Evolutionary conservation across 2,113 vertebrate genomes (phyloP).

Genomic region (Protobothrops flavoviridis): DNA sequence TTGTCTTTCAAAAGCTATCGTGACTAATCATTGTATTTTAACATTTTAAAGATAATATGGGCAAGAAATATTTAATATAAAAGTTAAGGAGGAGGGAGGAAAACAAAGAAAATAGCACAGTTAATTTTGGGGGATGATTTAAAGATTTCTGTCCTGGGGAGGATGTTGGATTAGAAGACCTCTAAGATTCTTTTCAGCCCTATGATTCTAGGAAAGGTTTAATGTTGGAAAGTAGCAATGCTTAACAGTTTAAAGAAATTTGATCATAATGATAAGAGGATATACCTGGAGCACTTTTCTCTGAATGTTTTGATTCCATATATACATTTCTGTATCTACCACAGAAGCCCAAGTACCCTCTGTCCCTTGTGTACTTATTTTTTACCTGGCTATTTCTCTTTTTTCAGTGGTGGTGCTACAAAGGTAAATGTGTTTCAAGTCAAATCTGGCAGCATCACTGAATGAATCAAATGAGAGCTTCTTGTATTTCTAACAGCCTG

Average conservation of each 20-base stretch:
- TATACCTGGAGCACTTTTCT: neutral
- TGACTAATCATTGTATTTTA: neutral
- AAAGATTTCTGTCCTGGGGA: neutral
- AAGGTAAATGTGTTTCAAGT: neutral
- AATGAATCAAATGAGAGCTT: neutral
- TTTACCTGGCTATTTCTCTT: neutral
- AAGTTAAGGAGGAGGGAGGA: neutral
- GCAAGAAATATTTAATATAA: neutral
- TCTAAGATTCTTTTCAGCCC: neutral
- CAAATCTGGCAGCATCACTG: neutral
- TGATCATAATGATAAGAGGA: neutral
- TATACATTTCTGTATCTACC: neutral
- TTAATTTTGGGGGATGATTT: neutral
- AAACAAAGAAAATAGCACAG: neutral
- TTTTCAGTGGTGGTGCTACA: neutral
- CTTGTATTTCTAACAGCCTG: neutral
- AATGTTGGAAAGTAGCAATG: slow-evolving; percentile 4
- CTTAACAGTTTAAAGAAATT: neutral
- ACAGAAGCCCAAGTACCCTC: neutral
- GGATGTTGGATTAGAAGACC: neutral
- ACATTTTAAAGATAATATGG: neutral
- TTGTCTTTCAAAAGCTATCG: slow-evolving; percentile 6
- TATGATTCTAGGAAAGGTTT: neutral
- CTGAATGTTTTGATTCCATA: neutral
- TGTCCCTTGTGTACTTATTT: slow-evolving; percentile 1